Conservation (phyloP, 2,113 vertebrate genomes). For the Entomyzon cyanotis region DNA sequence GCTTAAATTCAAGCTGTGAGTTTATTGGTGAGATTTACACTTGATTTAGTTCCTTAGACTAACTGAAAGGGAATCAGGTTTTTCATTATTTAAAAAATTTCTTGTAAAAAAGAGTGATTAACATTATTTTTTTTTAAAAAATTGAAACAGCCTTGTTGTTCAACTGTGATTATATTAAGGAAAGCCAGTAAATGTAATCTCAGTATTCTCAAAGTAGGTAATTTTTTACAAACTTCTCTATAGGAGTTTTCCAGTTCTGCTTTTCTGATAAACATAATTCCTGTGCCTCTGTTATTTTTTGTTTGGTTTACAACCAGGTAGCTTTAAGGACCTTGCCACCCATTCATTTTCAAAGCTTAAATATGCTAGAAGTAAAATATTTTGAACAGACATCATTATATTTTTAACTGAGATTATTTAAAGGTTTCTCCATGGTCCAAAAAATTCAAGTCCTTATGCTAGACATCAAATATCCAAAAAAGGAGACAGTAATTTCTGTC, state of each 20-base stretch:
- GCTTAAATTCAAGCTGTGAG: background rate
- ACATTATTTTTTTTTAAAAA: background rate
- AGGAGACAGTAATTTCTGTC: background rate
- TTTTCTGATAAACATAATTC: background rate
- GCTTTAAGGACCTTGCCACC: background rate
- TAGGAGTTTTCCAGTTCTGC: background rate
- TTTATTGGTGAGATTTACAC: conserved; percentile 9
- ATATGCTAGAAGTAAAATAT: background rate
- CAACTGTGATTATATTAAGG: background rate
- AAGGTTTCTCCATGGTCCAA: background rate
- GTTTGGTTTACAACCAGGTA: background rate
- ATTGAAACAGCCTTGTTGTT: background rate
- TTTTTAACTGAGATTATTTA: background rate
- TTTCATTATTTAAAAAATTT: background rate
- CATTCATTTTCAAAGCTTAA: background rate
- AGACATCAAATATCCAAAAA: background rate
- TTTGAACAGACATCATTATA: background rate
- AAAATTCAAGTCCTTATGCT: background rate
- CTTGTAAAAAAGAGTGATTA: background rate
- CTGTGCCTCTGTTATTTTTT: background rate
- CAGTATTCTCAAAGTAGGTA: background rate
- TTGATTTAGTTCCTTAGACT: background rate
- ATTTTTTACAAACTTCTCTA: background rate
- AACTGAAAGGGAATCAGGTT: background rate
- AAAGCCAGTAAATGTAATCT: background rate